These are phyloP conservation scores for Callipepla squamata DNA, from an alignment of 2,113 vertebrate genomes.

Conservation along the genomic window DNA sequence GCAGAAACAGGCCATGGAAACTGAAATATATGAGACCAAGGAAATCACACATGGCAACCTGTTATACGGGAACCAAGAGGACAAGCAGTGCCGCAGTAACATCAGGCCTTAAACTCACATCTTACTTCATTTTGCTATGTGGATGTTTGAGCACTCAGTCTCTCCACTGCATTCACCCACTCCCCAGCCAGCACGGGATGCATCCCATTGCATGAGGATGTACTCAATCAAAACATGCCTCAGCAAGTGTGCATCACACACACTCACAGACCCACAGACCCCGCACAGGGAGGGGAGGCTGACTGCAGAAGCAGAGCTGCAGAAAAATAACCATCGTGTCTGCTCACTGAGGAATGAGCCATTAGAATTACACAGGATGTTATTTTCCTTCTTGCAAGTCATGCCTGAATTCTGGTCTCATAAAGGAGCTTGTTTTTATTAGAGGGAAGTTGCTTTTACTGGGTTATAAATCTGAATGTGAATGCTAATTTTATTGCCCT, in stretches of 20 bases:
- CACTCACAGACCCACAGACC: neutral
- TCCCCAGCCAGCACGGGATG: neutral
- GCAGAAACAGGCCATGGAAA: neutral
- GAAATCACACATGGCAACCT: neutral
- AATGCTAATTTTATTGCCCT: constrained; percentile 63
- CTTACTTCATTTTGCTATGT: neutral
- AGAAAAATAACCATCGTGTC: neutral
- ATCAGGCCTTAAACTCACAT: neutral
- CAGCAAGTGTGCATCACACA: fast-evolving
- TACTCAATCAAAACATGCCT: neutral
- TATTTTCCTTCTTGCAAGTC: constrained; percentile 42
- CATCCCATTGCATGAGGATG: neutral
- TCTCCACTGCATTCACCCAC: neutral
- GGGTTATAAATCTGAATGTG: constrained; percentile 39
- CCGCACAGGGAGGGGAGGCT: neutral
- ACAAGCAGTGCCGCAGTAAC: neutral
- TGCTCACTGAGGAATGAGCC: constrained; percentile 39
- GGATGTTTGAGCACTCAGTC: neutral
- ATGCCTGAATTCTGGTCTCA: constrained; percentile 47
- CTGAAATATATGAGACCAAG: neutral
- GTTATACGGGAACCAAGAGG: neutral
- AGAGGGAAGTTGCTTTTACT: constrained; percentile 17
- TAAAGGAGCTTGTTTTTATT: constrained; percentile 63
- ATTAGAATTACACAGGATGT: constrained; percentile 31
- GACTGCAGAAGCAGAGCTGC: neutral